phyloP scores from a whole-genome alignment of 2,888 invertebrate species.

The Drosophila nr. fundita region DNA sequence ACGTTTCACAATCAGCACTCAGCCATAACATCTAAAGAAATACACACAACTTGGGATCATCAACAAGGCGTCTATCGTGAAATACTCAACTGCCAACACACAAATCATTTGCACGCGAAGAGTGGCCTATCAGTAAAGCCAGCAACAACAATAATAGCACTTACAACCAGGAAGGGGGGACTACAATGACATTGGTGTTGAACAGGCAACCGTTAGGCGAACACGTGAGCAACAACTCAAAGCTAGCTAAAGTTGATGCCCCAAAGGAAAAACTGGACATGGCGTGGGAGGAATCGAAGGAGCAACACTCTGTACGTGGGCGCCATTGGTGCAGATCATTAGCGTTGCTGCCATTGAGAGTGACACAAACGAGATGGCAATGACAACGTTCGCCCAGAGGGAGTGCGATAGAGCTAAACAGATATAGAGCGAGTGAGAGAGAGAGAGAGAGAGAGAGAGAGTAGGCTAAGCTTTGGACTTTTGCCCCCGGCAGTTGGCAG shows the following conservation, averaged over 20 bases:
- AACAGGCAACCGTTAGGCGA: constrained; percentile 21
- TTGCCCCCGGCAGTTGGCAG: constrained; percentile 41
- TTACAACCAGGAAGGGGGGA: not conserved
- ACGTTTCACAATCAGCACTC: constrained; percentile 5
- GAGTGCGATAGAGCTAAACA: not conserved
- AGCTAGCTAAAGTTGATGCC: constrained; percentile 39
- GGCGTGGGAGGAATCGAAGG: not conserved
- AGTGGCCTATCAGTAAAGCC: constrained; percentile 1
- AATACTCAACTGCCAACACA: constrained; percentile 14
- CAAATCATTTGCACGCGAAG: constrained; percentile 33
- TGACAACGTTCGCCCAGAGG: constrained; percentile 38
- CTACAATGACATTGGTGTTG: constrained; percentile 24
- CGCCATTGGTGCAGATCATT: constrained; percentile 75
- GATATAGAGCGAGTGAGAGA: not conserved
- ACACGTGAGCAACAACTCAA: constrained; percentile 37
- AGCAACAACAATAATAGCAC: not conserved
- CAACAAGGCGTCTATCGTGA: constrained; percentile 4
- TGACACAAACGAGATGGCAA: constrained; percentile 54
- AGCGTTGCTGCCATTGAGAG: constrained; percentile 55
- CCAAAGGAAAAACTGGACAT: constrained; percentile 12
- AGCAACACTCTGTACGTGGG: constrained; percentile 58
- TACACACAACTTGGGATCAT: constrained; percentile 10
- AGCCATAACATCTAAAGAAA: not conserved
- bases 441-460: not conserved
- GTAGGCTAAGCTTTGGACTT: constrained; percentile 35